Evolutionary conservation across 2,888 invertebrate genomes (phyloP), one percentile per base, ranked within the genome.

Genomic region (Pammene fasciana): DNA sequence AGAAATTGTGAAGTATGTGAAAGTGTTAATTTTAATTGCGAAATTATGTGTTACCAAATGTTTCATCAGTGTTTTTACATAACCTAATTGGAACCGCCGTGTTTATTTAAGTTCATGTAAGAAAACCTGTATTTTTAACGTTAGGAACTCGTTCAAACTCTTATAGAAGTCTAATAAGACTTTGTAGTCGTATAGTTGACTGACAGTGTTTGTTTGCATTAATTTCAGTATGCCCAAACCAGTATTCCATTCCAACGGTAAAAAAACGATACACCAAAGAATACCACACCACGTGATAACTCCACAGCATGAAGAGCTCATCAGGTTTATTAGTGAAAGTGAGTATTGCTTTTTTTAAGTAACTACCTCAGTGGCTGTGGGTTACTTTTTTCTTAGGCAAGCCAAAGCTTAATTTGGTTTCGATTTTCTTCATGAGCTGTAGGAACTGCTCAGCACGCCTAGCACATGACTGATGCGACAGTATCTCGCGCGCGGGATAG

Each of bases 271-370:
- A 86, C 91, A 93, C 87, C 93, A 90, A 82, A 87, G 93, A 93
- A 88, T 94, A 94, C 81, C 94, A 84, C 88, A 94, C 85, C 87
- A 94, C 93, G 92, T 86, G 83, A 94, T 87, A 87, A 94, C 86
- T 86, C 97, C 97, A 67, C 96, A 97, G 80, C 97, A 97, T 83
- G 97, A 97, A 83, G 97, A 97, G 92, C 95, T 97, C 75, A 96
- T 97, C 81, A 95, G 95, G 92, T 97, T 95, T 89, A 95, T 97
- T 80, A 95, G 96, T 87, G 97, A 97, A 87, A 97, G 97, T 97
- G 93, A 95, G 95, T 94, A 36, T n/a, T 16, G 34, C 26, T 55
- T 43, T 43, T 43, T 65, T 9, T 9, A 7, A 38, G 38, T 38
- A 38, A 1, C 8, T 36, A 7, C 7, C 7, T 36, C n/a, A n/a